These are phyloP conservation scores for Sipha maydis DNA, from an alignment of 2,888 invertebrate species.

Conservation along the genomic window DNA sequence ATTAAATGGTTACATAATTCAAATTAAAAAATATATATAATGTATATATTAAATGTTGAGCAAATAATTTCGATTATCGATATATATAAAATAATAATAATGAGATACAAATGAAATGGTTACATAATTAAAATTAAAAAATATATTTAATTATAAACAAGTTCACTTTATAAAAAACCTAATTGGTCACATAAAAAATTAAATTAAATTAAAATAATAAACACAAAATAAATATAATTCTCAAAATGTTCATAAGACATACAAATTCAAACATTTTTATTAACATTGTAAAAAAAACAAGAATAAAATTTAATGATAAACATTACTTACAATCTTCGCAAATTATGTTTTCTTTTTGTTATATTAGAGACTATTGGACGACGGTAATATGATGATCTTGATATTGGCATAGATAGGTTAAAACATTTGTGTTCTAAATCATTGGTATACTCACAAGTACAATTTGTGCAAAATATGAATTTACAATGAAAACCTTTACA, in stretches of 20 bases:
- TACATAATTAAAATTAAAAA: constrained; percentile 29
- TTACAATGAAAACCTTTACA: constrained; percentile 65
- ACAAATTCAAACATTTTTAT: constrained; percentile 6
- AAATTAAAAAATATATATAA: constrained; percentile 12
- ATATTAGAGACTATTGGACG: constrained; percentile 29
- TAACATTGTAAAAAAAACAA: constrained; percentile 39
- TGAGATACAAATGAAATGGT: constrained; percentile 46
- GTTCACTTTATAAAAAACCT: constrained; percentile 37
- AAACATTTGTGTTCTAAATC: constrained; percentile 59
- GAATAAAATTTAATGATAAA: constrained; percentile 14
- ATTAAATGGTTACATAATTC: constrained; percentile 34
- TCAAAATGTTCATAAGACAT: constrained; percentile 2
- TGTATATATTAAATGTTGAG: constrained; percentile 27
- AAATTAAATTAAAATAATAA: constrained; percentile 12
- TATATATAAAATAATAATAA: constrained; percentile 37
- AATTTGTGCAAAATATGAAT: constrained; percentile 65
- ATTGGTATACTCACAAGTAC: constrained; percentile 63
- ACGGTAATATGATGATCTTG: constrained; percentile 28
- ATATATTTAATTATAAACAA: constrained; percentile 35
- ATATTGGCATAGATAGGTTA: constrained; percentile 54
- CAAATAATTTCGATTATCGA: constrained; percentile 42
- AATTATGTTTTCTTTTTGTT: constrained; percentile 43
- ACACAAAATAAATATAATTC: constrained; percentile 25
- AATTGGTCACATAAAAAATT: constrained; percentile 34
- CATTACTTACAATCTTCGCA: constrained; percentile 32